Base-by-base conservation (phyloP, 2,888 invertebrate genomes). In the Acleris cristana region DNA sequence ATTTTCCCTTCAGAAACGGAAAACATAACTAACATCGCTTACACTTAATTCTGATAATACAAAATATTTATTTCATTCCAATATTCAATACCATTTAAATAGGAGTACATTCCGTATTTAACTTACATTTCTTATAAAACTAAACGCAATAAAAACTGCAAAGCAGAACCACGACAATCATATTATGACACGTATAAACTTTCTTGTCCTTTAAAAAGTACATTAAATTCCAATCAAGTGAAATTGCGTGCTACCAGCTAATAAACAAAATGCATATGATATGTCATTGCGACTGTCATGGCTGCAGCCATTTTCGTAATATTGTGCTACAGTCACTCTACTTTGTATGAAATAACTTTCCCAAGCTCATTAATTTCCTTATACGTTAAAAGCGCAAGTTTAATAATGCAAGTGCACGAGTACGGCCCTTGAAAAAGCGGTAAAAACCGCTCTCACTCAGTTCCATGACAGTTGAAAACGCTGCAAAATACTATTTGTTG, bases 351-450 rank as follows among this genome's bases (percentile, higher is more conserved):
- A 69, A 70, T 73, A 77, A 87, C 86, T 88, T 88, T 86, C 82
- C 83, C 78, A 73, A 83, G 84, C 83, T 83, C 89, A 89, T 89
- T 90, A 90, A 90, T 90, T 87, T 89, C 72, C 81, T 83, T 84
- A 81, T 82, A 85, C 87, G 86, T 89, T 90, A 89, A 88, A 86
- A 85, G 85, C 82, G 71, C 72, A 76, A 76, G 79, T 83, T 90
- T 83, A 89, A 89, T 90, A 85, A 89, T 89, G 84, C 79, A 86
- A 75, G 80, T 84, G 78, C 75, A 75, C 66, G 55, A 67, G 72
- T 76, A 70, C 23, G 79, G 86, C 81, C 67, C 70, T 45, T 2
- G 73, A 79, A 73, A 1, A 0, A 63, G 79, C 73, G 77, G 52
- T 49, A n/a, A n/a, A 44, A 16, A 5, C 16, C 26, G 26, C 26